Base-by-base conservation (phyloP, 2,797 vertebrate species). In the Parauchenoglanis ngamensis region DNA sequence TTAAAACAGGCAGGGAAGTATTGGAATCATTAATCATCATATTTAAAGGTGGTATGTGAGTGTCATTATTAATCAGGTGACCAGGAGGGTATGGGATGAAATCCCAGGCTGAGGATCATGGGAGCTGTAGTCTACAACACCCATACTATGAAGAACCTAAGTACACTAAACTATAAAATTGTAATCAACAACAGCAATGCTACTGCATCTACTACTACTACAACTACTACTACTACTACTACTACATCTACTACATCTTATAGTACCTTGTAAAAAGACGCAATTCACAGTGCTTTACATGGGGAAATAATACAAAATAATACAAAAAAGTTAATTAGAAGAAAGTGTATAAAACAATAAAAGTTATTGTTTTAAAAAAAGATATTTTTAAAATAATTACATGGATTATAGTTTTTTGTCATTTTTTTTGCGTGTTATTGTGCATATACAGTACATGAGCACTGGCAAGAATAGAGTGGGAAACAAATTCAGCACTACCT, bases 1-100 rank as follows among this genome's bases (percentile, higher is more conserved):
- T 77, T n/a, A 77, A 77, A 54, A 28, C 75, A 31, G 49, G 49
- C 75, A 77, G 15, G 75, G n/a, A n/a, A 54, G 28, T 28, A 59
- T 12, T 79, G 77, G 19, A 79, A 57, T 35, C 31, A 79, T 79
- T 79, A 79, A 79, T 79, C 77, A 57, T 35, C 54, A 59, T 59
- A 79, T 79, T 12, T 40, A 31, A 21, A 40, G 76, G 76, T 35
- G 17, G 4, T 57, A 13, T 19, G 54, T 40, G 10, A 59, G 10
- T 23, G 31, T 59, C 31, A 35, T 79, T 59, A 40, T 28, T 23
- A 79, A 59, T 13, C 11, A 40, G 19, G 21, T 78, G 4, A 21
- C 1, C 19, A 78, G 52, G 28, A 56, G 31, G 40, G 13, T 15
- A 57, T 79, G 31, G 59, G 54, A 79, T 78, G 28, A 56, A n/a